Evolutionary conservation across 1,140 invertebrate genomes (phyloP).

Genomic region (Saxidomus purpurata): DNA sequence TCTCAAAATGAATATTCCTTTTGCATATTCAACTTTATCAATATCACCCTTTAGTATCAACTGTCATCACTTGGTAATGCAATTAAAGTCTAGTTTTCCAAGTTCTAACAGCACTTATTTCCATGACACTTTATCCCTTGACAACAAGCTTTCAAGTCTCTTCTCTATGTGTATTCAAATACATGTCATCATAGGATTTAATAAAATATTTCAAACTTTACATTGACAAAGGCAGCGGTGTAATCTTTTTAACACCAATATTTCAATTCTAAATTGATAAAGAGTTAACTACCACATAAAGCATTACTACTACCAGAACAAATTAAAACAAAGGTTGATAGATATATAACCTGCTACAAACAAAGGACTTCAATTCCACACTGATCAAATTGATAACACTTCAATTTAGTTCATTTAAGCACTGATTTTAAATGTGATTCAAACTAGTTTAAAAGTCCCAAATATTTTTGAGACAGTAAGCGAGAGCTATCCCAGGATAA

Average conservation of each 20-base stretch:
- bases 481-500: no score
- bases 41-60: neutral
- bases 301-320: neutral
- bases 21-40: neutral
- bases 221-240: neutral
- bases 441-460: no score
- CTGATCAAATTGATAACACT: conserved; percentile 15
- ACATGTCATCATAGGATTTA: neutral
- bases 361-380: neutral
- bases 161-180: neutral
- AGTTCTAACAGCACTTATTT: neutral
- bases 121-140: conserved; percentile 10
- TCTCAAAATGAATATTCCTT: neutral
- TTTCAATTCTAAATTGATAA: neutral
- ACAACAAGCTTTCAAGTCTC: neutral
- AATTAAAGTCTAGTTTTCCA: neutral
- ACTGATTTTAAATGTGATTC: neutral
- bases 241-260: conserved; percentile 12
- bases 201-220: neutral
- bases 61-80: neutral
- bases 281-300: conserved; percentile 2
- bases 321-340: conserved; percentile 30
- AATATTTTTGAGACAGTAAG: no score
- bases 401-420: conserved; percentile 1
- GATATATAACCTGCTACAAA: neutral